These are phyloP conservation scores for Chrysaora quinquecirrha DNA, from an alignment of 30 jellyfish, hydroid and myxozoan species.

Conservation along the genomic window DNA sequence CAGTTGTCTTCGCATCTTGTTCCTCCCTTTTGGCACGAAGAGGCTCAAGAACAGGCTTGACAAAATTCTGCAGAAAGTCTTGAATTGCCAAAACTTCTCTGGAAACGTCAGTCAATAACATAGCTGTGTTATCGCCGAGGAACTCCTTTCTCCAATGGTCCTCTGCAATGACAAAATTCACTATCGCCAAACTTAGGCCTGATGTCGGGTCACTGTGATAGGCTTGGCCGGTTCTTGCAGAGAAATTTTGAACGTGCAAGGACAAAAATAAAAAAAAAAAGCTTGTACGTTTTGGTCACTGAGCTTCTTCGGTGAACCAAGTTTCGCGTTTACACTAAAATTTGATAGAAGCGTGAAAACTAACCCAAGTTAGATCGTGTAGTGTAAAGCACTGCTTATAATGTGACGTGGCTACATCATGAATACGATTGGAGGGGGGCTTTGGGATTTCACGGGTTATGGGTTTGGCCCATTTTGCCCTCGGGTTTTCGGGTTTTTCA, in stretches of 20 bases:
- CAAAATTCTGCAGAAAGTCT: slow-evolving; percentile 22
- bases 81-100: slow-evolving; percentile 63
- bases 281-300: not conserved
- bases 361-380: no score
- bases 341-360: not conserved
- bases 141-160: slow-evolving; percentile 79
- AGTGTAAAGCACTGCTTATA: no score
- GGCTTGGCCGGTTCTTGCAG: no score
- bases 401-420: no score
- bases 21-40: not conserved
- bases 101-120: slow-evolving; percentile 80
- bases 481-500: no score
- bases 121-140: slow-evolving; percentile 82
- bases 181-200: no score
- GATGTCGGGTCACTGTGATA: no score
- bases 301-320: not conserved
- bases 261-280: no score
- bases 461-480: no score
- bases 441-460: no score
- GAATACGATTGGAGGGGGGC: no score
- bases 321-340: not conserved
- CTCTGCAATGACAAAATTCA: slow-evolving; percentile 39
- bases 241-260: not conserved
- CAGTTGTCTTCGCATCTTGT: not conserved
- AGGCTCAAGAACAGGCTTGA: slow-evolving; percentile 10